These are phyloP conservation scores for Cryptophagus acutangulus DNA, from an alignment of 2,888 invertebrate species.

Conservation along the genomic window DNA sequence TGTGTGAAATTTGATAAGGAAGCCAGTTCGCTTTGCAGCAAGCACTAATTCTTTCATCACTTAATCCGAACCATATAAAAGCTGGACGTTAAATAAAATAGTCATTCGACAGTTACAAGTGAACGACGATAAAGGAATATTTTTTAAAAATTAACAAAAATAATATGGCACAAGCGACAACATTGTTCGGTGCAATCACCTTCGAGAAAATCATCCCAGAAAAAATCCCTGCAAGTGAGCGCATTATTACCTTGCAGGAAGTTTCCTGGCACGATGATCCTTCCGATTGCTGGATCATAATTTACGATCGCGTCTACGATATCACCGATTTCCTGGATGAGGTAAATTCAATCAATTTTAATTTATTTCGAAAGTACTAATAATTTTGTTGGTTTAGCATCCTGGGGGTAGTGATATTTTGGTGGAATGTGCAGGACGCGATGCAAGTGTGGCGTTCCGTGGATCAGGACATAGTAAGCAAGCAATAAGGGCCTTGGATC, in stretches of 20 bases:
- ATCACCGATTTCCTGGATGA: constrained; percentile 69
- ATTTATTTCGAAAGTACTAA: not conserved
- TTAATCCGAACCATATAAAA: constrained; percentile 11
- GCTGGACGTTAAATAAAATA: constrained; percentile 18
- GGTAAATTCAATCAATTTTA: constrained; percentile 45
- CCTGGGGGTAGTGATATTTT: constrained; percentile 80
- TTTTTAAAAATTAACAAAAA: too few relatives aligned
- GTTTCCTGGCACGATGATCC: constrained; percentile 69
- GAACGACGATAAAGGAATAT: too few relatives aligned
- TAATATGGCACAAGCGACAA: too few relatives aligned
- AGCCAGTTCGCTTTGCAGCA: constrained; percentile 9
- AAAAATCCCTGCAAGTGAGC: too few relatives aligned
- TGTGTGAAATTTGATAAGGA: constrained; percentile 18
- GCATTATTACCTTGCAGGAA: constrained; percentile 64
- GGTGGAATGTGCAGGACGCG: constrained; percentile 78
- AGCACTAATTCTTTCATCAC: constrained; percentile 23
- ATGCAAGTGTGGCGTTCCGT: constrained; percentile 77
- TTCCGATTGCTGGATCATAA: constrained; percentile 79
- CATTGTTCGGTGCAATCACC: too few relatives aligned
- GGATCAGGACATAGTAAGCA: constrained; percentile 70
- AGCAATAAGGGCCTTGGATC: constrained; percentile 60
- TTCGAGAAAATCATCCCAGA: too few relatives aligned
- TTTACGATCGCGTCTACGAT: constrained; percentile 82
- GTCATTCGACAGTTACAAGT: constrained; percentile 14
- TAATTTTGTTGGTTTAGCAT: constrained; percentile 54